Base-by-base conservation (phyloP, 2,888 invertebrate species). In the Steinernema carpocapsae region DNA sequence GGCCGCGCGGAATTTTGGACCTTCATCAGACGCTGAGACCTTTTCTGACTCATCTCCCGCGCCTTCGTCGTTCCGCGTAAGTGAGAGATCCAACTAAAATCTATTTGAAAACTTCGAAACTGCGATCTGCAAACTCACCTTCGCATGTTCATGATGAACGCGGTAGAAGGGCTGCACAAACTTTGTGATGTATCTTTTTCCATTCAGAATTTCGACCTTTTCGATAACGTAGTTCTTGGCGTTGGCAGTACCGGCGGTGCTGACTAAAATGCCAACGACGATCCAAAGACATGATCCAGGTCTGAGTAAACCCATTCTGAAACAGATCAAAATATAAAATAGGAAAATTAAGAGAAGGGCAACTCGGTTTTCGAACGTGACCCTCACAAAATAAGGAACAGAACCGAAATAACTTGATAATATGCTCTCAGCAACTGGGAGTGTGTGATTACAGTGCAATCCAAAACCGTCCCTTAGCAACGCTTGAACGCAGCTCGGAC, bases 141-240 rank as follows among this genome's bases (percentile, higher is more conserved):
- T 64, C n/a, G 24, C 64, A 37, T 64, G 64, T 17, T 64, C 64
- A 37, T 64, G 64, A 26, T 64, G 64, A 1, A 64, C 64, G 7
- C 64, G 24, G 37, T 64, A 64, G 64, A 64, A 64, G 12, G 64
- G 64, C 19, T 64, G 64, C 10, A 64, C 19, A n/a, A 64, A 26
- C 32, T 64, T 29, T 1, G 64, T 32, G 7, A 64, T 32, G 19
- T 64, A 64, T 7, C 17, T 22, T 37, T 37, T 64, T 14, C 64
- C 64, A 17, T 64, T 64, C 12, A 64, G 37, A 17, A 37, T 32
- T 12, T 64, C 64, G 29, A 26, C 26, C 17, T 64, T 29, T 32
- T 64, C 64, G 17, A 64, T 22, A 12, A 64, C 29, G 32, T 64
- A 64, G 64, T 64, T 64, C 32, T 64, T 64, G 14, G 32, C 12